Evolutionary conservation across 2,888 invertebrate genomes (phyloP).

Genomic region (Euplagia quadripunctaria): DNA sequence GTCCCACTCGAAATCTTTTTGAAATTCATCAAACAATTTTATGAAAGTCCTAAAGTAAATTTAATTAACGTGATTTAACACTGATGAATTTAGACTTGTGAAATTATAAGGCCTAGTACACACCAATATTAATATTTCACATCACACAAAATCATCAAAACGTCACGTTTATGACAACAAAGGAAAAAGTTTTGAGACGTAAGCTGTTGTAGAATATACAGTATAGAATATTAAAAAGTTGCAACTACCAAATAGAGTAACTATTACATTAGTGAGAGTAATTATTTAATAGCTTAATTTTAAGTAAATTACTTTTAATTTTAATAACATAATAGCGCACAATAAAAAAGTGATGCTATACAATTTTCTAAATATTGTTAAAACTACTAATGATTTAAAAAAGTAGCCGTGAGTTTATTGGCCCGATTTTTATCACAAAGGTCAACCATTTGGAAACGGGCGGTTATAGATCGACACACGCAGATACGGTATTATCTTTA

Average conservation of each 20-base stretch:
- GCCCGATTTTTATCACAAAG: no score
- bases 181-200: background rate
- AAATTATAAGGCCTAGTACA: background rate
- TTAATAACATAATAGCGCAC: no score
- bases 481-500: no score
- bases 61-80: slow-evolving; percentile 3
- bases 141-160: background rate
- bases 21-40: slow-evolving; percentile 55
- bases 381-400: no score
- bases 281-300: no score
- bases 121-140: background rate
- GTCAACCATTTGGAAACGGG: no score
- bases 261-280: no score
- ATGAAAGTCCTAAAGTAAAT: slow-evolving; percentile 40
- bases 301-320: no score
- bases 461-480: no score
- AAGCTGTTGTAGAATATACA: background rate
- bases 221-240: background rate
- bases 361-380: no score
- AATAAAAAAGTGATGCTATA: no score
- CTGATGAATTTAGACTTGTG: background rate
- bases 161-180: background rate
- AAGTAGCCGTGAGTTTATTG: no score
- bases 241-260: background rate
- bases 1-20: slow-evolving; percentile 44